These are phyloP conservation scores for Hydropsyche tenuis DNA, from an alignment of 1,140 invertebrate genomes.

Conservation along the genomic window DNA sequence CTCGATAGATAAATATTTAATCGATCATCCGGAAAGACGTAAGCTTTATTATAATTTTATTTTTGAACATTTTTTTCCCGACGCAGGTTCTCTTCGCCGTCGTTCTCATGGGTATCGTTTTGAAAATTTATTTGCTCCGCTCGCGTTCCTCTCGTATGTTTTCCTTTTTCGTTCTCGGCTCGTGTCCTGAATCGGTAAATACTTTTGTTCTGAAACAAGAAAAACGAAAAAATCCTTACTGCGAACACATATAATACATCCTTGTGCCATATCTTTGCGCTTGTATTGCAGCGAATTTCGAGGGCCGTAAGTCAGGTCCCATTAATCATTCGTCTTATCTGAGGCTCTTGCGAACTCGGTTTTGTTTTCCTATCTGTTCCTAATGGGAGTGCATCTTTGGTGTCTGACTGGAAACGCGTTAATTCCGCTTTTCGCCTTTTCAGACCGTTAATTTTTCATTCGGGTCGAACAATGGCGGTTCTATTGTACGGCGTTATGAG, in stretches of 20 bases:
- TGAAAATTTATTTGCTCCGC: conserved; percentile 15
- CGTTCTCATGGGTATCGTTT: background rate
- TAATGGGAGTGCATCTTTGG: conserved; percentile 4
- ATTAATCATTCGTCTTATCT: conserved; percentile 16
- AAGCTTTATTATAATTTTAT: too few species aligned
- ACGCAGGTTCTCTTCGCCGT: too few species aligned
- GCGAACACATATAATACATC: too few species aligned
- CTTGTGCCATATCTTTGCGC: background rate
- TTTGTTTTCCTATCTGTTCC: conserved; percentile 1
- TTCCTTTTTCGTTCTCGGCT: conserved; percentile 11
- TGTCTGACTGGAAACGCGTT: background rate
- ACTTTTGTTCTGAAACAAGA: conserved; percentile 7
- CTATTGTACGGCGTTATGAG: too few species aligned
- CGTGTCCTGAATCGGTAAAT: conserved; percentile 17
- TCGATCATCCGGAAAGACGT: too few species aligned
- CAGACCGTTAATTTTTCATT: background rate
- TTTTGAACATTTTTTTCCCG: too few species aligned
- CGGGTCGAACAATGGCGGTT: background rate
- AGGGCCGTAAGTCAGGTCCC: background rate
- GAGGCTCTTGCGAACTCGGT: too few species aligned
- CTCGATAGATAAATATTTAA: too few species aligned
- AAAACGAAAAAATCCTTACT: background rate
- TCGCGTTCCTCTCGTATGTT: background rate
- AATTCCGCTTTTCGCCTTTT: background rate
- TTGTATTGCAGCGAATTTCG: background rate